These are phyloP conservation scores for Macrostomum lignano DNA, from an alignment of 1,140 invertebrate genomes.

Conservation along the genomic window DNA sequence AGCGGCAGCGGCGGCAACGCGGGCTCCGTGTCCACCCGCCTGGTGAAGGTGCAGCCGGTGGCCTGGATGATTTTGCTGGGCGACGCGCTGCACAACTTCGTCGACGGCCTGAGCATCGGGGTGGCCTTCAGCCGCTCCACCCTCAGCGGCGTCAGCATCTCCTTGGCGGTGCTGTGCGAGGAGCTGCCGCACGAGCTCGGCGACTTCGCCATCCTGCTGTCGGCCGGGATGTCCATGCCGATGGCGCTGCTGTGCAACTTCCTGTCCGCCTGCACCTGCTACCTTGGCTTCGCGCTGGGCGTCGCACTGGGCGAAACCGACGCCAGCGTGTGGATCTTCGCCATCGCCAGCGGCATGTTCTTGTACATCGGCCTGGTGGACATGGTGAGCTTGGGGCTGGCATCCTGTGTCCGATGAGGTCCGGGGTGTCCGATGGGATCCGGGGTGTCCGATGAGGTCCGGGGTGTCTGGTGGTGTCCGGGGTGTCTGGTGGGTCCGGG, in stretches of 20 bases:
- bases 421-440: too few relatives aligned
- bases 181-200: constrained; percentile 43
- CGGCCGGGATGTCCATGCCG: constrained; percentile 37
- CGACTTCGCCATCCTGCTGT: constrained; percentile 40
- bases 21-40: too few relatives aligned
- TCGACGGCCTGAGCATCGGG: constrained; percentile 41
- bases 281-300: constrained; percentile 36
- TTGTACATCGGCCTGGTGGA: constrained; percentile 37
- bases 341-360: constrained; percentile 37
- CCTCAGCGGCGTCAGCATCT: constrained; percentile 36
- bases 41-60: too few relatives aligned
- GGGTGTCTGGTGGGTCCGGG: too few relatives aligned
- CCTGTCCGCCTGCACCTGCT: constrained; percentile 39
- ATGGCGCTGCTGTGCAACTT: constrained; percentile 40
- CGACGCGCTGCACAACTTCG: constrained; percentile 42
- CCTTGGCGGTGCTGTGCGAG: constrained; percentile 40
- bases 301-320: constrained; percentile 19
- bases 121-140: constrained; percentile 37
- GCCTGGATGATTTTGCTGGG: constrained; percentile 47
- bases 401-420: too few relatives aligned
- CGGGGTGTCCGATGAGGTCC: too few relatives aligned
- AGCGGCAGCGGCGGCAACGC: too few relatives aligned
- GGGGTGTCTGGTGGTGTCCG: too few relatives aligned
- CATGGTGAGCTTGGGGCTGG: constrained; percentile 38
- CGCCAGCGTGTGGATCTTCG: constrained; percentile 33